Conservation (phyloP, 1,140 invertebrate genomes). For the Magallana ariakensis region DNA sequence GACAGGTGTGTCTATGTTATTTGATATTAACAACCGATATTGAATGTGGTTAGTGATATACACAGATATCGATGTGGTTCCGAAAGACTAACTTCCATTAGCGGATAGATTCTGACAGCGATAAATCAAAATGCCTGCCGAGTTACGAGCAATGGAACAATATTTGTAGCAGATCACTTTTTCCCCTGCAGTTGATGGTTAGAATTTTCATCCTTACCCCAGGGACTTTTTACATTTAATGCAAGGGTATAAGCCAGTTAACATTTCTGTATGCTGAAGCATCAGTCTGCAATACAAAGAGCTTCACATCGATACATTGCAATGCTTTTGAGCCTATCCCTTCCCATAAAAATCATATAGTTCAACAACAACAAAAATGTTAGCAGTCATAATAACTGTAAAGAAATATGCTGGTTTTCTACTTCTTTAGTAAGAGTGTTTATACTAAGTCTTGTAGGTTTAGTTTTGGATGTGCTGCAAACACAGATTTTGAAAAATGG, state of each 20-base stretch:
- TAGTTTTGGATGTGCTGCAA: no score
- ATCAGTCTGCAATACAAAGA: no score
- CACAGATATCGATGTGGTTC: background rate
- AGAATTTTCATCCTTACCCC: background rate
- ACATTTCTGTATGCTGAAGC: no score
- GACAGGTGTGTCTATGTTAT: constrained; percentile 14
- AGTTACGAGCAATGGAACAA: constrained; percentile 11
- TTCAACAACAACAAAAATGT: no score
- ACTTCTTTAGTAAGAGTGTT: no score
- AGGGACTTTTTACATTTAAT: background rate
- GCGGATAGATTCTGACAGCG: constrained; percentile 8
- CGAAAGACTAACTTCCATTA: constrained; percentile 34
- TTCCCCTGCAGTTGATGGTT: background rate
- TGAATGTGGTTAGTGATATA: constrained; percentile 4
- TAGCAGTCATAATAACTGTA: no score
- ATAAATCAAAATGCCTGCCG: constrained; percentile 30
- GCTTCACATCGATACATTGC: no score
- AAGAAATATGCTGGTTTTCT: no score
- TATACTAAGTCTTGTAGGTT: no score
- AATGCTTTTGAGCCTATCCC: no score
- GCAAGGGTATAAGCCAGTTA: background rate
- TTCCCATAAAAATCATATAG: no score
- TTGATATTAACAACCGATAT: background rate
- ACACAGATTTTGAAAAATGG: no score
- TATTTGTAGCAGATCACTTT: constrained; percentile 12